Evolutionary conservation across 2,888 invertebrate species (phyloP).

Genomic region (Oeneis ivallda): DNA sequence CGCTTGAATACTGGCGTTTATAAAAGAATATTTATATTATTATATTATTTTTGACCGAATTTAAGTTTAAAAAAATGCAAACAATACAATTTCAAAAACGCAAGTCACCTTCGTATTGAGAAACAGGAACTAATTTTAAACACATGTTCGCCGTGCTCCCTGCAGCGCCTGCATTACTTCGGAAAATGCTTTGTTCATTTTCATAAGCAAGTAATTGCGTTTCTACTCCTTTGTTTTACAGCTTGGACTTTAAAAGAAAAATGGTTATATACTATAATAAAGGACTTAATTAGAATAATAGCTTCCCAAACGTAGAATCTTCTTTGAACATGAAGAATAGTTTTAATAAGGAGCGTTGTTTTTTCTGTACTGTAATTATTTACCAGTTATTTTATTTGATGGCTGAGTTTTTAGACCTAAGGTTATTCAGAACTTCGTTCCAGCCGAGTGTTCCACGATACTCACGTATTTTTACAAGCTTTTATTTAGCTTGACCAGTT

Average conservation of each 20-base stretch:
- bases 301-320: background rate
- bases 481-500: too few species aligned
- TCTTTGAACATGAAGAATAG: background rate
- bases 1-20: too few species aligned
- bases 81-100: background rate
- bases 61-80: background rate
- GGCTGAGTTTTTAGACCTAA: too few species aligned
- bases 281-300: slow-evolving; percentile 5
- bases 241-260: background rate
- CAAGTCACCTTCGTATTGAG: background rate
- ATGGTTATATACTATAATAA: slow-evolving; percentile 2
- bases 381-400: too few species aligned
- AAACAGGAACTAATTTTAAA: slow-evolving; percentile 21
- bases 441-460: too few species aligned
- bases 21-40: too few species aligned
- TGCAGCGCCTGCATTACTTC: slow-evolving; percentile 5
- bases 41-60: too few species aligned
- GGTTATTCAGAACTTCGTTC: too few species aligned
- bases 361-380: too few species aligned
- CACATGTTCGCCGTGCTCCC: slow-evolving; percentile 1
- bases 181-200: slow-evolving; percentile 27
- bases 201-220: slow-evolving; percentile 24
- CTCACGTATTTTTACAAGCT: too few species aligned
- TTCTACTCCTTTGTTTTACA: background rate
- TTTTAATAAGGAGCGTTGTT: too few species aligned